Conservation (phyloP, 2,888 invertebrate genomes). For the Diarsia mendica region DNA sequence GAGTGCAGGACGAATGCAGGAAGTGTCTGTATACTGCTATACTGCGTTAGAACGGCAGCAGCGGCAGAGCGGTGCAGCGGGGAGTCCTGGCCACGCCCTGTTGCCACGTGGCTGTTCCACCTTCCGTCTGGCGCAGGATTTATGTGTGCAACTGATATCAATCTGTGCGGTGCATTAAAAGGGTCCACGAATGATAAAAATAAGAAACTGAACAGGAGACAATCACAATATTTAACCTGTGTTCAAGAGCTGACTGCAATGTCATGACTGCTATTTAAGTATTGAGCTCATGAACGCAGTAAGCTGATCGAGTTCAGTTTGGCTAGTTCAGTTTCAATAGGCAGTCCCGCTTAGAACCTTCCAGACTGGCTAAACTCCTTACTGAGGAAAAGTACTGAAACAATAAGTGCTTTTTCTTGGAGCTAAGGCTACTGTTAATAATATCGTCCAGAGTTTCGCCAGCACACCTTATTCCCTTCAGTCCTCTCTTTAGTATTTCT, state of each 20-base stretch:
- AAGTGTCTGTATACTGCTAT: conserved; percentile 44
- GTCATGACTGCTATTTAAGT: neutral
- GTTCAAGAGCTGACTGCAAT: neutral
- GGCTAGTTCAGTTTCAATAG: neutral
- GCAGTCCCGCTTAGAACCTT: neutral
- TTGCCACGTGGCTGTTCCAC: conserved; percentile 28
- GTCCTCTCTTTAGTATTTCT: neutral
- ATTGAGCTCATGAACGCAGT: neutral
- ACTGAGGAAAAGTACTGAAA: neutral
- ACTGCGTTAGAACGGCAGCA: conserved; percentile 25
- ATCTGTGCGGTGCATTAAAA: neutral
- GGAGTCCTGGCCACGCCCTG: conserved; percentile 42
- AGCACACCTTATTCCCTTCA: neutral
- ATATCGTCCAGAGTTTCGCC: neutral
- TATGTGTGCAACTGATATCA: conserved; percentile 22
- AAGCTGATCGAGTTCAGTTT: neutral
- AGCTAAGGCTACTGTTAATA: neutral
- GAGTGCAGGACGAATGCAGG: conserved; percentile 54
- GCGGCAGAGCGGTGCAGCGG: conserved; percentile 43
- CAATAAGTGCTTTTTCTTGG: neutral
- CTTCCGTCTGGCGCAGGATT: conserved; percentile 11
- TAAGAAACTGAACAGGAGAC: neutral
- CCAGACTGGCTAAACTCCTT: neutral
- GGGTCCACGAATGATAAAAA: neutral
- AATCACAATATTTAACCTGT: neutral